A percentile compares a stretch with the other conserved stretches of the same genome.
Conservation (phyloP, 2,888 invertebrate genomes). For the Heliconius ethilla region DNA sequence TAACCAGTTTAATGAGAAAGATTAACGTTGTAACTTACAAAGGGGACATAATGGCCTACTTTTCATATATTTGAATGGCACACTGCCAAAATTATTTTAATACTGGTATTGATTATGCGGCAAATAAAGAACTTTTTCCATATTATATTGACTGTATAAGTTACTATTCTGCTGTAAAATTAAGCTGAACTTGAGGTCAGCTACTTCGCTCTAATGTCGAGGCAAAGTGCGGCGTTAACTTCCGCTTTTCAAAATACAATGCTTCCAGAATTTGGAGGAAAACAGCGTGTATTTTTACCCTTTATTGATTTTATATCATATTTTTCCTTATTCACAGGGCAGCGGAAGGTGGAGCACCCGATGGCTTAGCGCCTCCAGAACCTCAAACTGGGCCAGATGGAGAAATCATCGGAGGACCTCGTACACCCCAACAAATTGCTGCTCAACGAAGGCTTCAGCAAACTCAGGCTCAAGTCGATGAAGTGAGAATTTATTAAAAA, state of each 20-base stretch:
- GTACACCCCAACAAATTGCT: slow-evolving; percentile 91
- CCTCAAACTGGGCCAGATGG: slow-evolving; percentile 80
- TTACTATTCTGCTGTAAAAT: too few relatives aligned
- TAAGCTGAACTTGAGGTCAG: too few relatives aligned
- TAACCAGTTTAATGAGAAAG: not conserved
- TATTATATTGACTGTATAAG: not conserved
- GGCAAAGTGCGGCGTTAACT: too few relatives aligned
- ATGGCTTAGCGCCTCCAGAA: slow-evolving; percentile 85
- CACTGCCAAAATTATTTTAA: slow-evolving; percentile 40
- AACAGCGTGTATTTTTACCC: too few relatives aligned
- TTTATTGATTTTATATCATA: not conserved
- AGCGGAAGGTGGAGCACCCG: slow-evolving; percentile 68
- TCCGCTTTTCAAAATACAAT: too few relatives aligned
- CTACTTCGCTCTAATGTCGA: too few relatives aligned
- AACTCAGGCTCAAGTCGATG: slow-evolving; percentile 92
- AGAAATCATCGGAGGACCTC: slow-evolving; percentile 91
- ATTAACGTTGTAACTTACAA: not conserved
- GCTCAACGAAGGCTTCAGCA: slow-evolving; percentile 91
- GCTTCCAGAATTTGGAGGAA: too few relatives aligned
- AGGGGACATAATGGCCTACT: slow-evolving; percentile 29
- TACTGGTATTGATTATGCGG: slow-evolving; percentile 6
- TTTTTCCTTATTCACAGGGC: slow-evolving; percentile 57
- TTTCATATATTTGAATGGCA: slow-evolving; percentile 41
- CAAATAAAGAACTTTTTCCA: not conserved
- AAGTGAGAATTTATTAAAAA: slow-evolving; percentile 67